These are phyloP conservation scores for Bombus affinis DNA, from an alignment of 1,140 invertebrate genomes.

Conservation along the genomic window DNA sequence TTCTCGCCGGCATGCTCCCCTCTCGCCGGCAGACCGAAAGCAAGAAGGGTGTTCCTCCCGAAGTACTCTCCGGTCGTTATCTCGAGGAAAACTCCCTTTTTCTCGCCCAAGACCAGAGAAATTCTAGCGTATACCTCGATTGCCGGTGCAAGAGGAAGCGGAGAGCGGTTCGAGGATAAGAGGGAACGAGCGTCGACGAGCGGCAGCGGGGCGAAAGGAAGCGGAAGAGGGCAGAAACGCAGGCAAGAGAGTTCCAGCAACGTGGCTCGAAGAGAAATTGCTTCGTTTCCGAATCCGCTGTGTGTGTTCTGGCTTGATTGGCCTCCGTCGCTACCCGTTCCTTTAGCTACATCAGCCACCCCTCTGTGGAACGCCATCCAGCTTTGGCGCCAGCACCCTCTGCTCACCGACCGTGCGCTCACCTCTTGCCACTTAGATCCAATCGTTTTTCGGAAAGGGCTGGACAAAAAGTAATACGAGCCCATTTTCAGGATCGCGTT, in stretches of 20 bases:
- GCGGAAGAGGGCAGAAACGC: constrained; percentile 52
- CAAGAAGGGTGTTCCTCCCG: constrained; percentile 50
- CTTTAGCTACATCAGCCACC: constrained; percentile 43
- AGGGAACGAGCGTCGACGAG: constrained; percentile 19
- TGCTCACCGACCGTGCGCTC: background rate
- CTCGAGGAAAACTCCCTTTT: constrained; percentile 66
- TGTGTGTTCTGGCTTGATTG: constrained; percentile 74
- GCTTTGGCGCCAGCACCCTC: constrained; percentile 18
- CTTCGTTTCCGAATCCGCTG: constrained; percentile 74
- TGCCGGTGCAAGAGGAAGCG: constrained; percentile 40
- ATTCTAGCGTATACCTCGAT: constrained; percentile 61
- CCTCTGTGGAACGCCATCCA: constrained; percentile 20
- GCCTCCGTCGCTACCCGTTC: constrained; percentile 49
- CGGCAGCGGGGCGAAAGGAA: background rate
- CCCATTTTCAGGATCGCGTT: constrained; percentile 48
- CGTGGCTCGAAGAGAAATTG: constrained; percentile 76
- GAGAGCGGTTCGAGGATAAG: background rate
- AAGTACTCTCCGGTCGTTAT: constrained; percentile 63
- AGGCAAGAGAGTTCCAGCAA: constrained; percentile 59
- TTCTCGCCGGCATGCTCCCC: background rate
- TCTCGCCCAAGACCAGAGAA: constrained; percentile 61
- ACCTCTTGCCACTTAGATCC: constrained; percentile 35
- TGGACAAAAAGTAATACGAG: constrained; percentile 33
- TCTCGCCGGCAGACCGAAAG: constrained; percentile 32
- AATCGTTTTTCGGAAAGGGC: background rate